phyloP scores from a whole-genome alignment of 2,888 invertebrate species.

The Odontothrips loti region DNA sequence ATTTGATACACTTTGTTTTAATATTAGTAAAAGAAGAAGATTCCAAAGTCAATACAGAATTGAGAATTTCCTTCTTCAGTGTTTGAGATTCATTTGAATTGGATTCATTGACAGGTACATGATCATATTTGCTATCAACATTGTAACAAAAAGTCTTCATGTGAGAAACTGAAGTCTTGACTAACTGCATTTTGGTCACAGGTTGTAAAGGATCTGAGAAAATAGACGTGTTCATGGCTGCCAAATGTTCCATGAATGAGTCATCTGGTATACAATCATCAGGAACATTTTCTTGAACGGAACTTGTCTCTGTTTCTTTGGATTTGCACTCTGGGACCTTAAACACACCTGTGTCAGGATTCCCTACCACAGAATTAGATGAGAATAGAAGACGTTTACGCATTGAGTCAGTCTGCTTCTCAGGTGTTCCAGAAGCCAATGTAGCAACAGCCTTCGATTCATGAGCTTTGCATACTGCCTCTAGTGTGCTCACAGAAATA shows the following conservation, averaged over 20 bases:
- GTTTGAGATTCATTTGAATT: neutral
- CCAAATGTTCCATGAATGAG: conserved; percentile 6
- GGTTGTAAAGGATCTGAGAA: neutral
- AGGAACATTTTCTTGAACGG: neutral
- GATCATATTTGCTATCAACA: neutral
- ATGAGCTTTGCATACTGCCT: neutral
- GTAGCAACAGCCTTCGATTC: neutral
- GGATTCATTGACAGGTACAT: neutral
- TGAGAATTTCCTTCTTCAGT: neutral
- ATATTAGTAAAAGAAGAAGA: neutral
- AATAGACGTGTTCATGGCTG: neutral
- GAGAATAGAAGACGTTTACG: neutral
- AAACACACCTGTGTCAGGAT: neutral
- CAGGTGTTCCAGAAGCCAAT: neutral
- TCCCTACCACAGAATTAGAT: neutral
- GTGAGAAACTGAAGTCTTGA: neutral
- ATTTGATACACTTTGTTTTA: neutral
- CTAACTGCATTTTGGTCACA: neutral
- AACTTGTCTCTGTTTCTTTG: neutral
- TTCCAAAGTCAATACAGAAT: neutral
- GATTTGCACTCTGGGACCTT: neutral
- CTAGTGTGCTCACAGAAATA: neutral
- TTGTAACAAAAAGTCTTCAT: neutral
- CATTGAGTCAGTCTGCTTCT: neutral
- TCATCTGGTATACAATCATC: conserved; percentile 1